phyloP scores from a whole-genome alignment of 2,797 vertebrate species.

The Propithecus perrieri region DNA sequence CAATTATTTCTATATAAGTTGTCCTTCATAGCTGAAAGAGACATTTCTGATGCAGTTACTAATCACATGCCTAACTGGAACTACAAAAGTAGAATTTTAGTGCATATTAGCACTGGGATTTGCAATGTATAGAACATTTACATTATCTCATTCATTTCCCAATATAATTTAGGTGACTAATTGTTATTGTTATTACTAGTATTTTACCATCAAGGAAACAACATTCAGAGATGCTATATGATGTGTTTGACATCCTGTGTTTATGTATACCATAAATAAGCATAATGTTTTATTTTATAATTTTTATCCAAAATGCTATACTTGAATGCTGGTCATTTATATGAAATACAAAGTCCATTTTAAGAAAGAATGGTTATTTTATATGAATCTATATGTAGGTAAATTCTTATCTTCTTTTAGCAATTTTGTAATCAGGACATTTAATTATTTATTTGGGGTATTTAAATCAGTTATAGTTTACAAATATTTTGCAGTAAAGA shows the following conservation, averaged over 20 bases:
- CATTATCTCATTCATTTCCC: conserved; percentile 2
- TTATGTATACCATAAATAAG: not conserved
- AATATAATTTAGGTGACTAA: not conserved
- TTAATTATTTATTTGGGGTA: not conserved
- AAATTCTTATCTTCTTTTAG: not conserved
- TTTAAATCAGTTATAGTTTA: conserved; percentile 2
- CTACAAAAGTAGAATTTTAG: conserved; percentile 1
- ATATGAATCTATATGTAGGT: not conserved
- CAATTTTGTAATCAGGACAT: not conserved
- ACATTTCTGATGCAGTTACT: conserved; percentile 31
- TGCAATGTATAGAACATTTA: not conserved
- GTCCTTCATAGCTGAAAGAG: conserved; percentile 46
- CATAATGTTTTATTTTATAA: not conserved
- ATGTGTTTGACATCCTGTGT: not conserved
- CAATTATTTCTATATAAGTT: conserved; percentile 64
- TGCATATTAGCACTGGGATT: not conserved
- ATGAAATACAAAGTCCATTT: not conserved
- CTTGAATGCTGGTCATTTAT: not conserved
- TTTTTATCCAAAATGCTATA: not conserved
- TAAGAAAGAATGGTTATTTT: conserved; percentile 1
- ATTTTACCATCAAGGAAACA: not conserved
- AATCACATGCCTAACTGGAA: conserved; percentile 18
- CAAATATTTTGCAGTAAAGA: conserved; percentile 3
- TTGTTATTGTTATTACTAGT: not conserved
- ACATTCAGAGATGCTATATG: not conserved